Conservation (phyloP, 2,797 vertebrate genomes). For the Remorina albescens region DNA sequence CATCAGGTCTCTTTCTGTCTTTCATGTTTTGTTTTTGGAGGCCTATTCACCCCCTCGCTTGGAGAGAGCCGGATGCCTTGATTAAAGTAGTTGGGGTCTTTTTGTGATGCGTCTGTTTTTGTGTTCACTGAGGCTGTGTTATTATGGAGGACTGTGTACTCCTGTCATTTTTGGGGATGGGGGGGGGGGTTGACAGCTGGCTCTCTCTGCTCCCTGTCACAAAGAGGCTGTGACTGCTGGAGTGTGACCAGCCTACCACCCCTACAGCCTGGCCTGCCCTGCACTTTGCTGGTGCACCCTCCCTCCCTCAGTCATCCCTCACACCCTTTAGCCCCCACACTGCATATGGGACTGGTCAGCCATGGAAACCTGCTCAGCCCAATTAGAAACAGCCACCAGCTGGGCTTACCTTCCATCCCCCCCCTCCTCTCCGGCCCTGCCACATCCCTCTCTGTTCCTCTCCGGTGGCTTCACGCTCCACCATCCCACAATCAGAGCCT, state of each 20-base stretch:
- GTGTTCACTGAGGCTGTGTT: constrained; percentile 55
- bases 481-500: constrained; percentile 74
- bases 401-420: constrained; percentile 76
- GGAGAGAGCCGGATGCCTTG: constrained; percentile 50
- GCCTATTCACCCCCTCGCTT: constrained; percentile 35
- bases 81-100: constrained; percentile 69
- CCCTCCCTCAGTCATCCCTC: constrained; percentile 33
- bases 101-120: constrained; percentile 60
- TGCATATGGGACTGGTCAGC: constrained; percentile 83
- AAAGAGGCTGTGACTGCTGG: constrained; percentile 77
- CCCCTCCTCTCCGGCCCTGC: constrained; percentile 54
- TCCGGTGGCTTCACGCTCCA: constrained; percentile 69
- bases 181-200: constrained; percentile 84
- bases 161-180: too few species aligned
- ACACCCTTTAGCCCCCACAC: constrained; percentile 56
- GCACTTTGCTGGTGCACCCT: constrained; percentile 60
- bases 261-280: constrained; percentile 54
- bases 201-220: constrained; percentile 75
- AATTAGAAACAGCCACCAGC: constrained; percentile 84
- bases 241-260: constrained; percentile 77
- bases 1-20: constrained; percentile 63
- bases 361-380: constrained; percentile 81
- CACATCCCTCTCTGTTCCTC: constrained; percentile 60
- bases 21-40: constrained; percentile 25
- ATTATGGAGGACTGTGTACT: constrained; percentile 62